Evolutionary conservation across 2,113 vertebrate species (phyloP).

Genomic region (Triplophysa rosa): DNA sequence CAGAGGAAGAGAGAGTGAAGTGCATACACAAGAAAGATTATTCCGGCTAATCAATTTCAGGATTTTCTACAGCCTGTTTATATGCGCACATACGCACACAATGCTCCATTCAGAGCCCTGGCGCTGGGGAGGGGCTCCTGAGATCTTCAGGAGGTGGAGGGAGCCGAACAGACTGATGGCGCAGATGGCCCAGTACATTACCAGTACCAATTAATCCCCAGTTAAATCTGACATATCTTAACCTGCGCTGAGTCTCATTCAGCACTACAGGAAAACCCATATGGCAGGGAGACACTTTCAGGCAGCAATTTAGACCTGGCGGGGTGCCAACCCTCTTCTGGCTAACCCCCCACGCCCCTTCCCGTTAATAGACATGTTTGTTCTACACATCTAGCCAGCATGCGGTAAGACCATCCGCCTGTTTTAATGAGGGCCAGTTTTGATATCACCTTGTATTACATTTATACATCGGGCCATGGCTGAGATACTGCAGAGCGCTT

Average conservation of each 20-base stretch:
- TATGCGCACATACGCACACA: constrained; percentile 37
- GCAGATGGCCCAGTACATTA: constrained; percentile 75
- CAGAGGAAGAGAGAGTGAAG: constrained; percentile 13
- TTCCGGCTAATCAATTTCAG: constrained; percentile 55
- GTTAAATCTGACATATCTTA: constrained; percentile 90
- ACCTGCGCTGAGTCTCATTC: constrained; percentile 84
- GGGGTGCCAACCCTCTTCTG: constrained; percentile 73
- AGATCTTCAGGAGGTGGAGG: constrained; percentile 39
- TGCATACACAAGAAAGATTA: constrained; percentile 50
- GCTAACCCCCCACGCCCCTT: constrained; percentile 69
- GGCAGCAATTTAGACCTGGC: constrained; percentile 83
- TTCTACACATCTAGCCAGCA: constrained; percentile 75
- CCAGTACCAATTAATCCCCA: constrained; percentile 89
- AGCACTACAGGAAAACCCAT: constrained; percentile 84
- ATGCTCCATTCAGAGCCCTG: constrained; percentile 46
- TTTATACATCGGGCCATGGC: constrained; percentile 3
- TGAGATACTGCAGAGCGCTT: background rate
- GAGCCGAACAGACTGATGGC: constrained; percentile 60
- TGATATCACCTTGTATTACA: constrained; percentile 55
- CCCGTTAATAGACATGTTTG: constrained; percentile 89
- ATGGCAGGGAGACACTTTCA: constrained; percentile 84
- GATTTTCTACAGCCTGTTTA: constrained; percentile 48
- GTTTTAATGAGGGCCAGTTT: constrained; percentile 55
- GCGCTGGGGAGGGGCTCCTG: constrained; percentile 17
- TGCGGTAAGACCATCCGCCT: constrained; percentile 50